phyloP scores from a whole-genome alignment of 2,113 vertebrate genomes.

The Callaeas wilsoni region DNA sequence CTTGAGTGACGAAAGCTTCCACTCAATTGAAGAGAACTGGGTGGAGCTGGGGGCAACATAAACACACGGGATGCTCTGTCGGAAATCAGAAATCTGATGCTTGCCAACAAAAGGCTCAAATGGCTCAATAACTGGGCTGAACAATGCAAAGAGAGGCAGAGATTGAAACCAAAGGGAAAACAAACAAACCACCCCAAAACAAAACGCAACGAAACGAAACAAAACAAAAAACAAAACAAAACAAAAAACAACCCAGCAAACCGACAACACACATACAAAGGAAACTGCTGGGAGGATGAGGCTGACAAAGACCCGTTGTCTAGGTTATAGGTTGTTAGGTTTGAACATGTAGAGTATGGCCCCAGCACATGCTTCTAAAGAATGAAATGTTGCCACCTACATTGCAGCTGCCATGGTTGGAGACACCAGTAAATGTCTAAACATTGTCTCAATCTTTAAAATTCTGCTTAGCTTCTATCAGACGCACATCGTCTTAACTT shows the following conservation, averaged over 20 bases:
- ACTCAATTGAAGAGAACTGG: background rate
- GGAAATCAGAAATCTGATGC: background rate
- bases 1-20: background rate
- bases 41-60: background rate
- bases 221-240: background rate
- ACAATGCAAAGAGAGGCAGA: conserved; percentile 43
- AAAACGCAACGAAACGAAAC: background rate
- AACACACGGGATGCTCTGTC: background rate
- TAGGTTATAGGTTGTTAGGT: conserved; percentile 66
- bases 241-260: background rate
- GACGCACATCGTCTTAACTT: conserved; percentile 62
- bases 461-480: conserved; percentile 72
- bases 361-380: conserved; percentile 65
- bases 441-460: conserved; percentile 66
- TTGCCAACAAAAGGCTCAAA: conserved; percentile 30
- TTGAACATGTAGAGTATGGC: conserved; percentile 65
- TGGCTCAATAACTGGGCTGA: conserved; percentile 49
- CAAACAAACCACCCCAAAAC: background rate
- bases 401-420: conserved; percentile 74
- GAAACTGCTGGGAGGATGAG: conserved; percentile 36
- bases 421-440: conserved; percentile 63
- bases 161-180: background rate
- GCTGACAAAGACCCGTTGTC: conserved; percentile 65
- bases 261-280: background rate
- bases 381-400: conserved; percentile 66